phyloP scores from a whole-genome alignment of 2,797 vertebrate species.

The Pantherophis vulpinus region DNA sequence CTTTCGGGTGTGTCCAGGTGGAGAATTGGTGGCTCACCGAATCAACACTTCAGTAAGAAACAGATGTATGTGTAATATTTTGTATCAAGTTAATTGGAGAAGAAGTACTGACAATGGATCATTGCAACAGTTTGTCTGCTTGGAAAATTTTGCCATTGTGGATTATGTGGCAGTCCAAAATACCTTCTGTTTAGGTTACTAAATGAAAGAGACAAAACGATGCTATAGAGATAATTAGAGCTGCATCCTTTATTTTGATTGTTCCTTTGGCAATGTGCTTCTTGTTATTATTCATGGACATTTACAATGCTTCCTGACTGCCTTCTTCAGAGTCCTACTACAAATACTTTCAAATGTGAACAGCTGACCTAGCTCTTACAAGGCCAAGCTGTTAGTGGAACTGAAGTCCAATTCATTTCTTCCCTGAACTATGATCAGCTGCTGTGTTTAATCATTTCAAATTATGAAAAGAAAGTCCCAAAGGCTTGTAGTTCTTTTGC shows the following conservation, averaged over 20 bases:
- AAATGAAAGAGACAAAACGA: conserved; percentile 43
- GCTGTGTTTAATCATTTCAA: neutral
- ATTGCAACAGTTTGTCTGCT: conserved; percentile 2
- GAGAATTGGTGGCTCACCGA: conserved; percentile 25
- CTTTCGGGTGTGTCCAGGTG: fast-evolving
- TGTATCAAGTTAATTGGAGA: conserved; percentile 30
- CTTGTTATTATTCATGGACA: conserved; percentile 53
- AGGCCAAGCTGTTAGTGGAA: conserved; percentile 3
- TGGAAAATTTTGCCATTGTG: conserved; percentile 30
- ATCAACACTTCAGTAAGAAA: conserved; percentile 36
- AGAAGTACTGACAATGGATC: neutral
- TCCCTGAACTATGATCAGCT: neutral
- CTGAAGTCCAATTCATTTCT: conserved; percentile 2
- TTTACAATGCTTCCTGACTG: conserved; percentile 45
- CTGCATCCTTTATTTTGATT: conserved; percentile 51
- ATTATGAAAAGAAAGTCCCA: neutral
- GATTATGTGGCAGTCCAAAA: conserved; percentile 41
- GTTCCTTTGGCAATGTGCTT: conserved; percentile 51
- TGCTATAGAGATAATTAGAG: conserved; percentile 48
- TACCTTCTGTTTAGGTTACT: conserved; percentile 23
- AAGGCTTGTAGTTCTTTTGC: conserved; percentile 4
- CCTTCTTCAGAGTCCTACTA: conserved; percentile 48
- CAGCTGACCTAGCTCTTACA: neutral
- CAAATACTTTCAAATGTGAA: conserved; percentile 6
- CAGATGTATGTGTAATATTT: conserved; percentile 25